A percentile compares a stretch with the other conserved stretches of the same genome.
phyloP scores from a whole-genome alignment of 2,888 invertebrate genomes.

The Drosophila tripunctata region DNA sequence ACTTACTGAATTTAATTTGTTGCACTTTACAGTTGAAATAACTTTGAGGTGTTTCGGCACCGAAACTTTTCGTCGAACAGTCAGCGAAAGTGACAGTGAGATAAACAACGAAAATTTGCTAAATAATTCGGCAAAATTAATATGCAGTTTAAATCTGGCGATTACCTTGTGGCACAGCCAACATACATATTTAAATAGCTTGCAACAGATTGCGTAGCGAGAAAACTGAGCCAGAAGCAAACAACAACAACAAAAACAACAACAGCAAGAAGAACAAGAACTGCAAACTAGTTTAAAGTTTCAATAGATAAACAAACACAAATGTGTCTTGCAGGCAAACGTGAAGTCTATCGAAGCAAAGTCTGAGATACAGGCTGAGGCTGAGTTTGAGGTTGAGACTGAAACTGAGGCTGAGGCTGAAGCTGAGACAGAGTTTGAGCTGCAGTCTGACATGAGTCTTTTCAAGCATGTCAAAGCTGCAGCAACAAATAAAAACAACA shows the following conservation, averaged over 20 bases:
- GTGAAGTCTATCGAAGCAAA: slow-evolving; percentile 12
- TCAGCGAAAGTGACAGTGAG: neutral
- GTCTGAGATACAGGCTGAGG: slow-evolving; percentile 4
- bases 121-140: slow-evolving; percentile 21
- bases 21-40: slow-evolving; percentile 73
- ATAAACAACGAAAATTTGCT: neutral
- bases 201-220: slow-evolving; percentile 37
- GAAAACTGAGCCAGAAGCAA: slow-evolving; percentile 35
- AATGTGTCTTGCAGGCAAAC: slow-evolving; percentile 55
- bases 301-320: slow-evolving; percentile 75
- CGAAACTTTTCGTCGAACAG: slow-evolving; percentile 27
- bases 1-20: slow-evolving; percentile 71
- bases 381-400: slow-evolving; percentile 1
- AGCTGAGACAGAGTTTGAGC: slow-evolving; percentile 8
- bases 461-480: slow-evolving; percentile 73
- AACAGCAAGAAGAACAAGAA: slow-evolving; percentile 29
- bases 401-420: neutral
- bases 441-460: slow-evolving; percentile 64
- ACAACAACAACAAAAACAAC: slow-evolving; percentile 31
- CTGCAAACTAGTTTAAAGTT: slow-evolving; percentile 72
- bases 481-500: slow-evolving; percentile 41
- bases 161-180: slow-evolving; percentile 28
- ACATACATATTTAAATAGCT: slow-evolving; percentile 25
- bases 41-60: slow-evolving; percentile 57
- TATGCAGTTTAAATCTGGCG: slow-evolving; percentile 17